phyloP scores from a whole-genome alignment of 2,888 invertebrate species.

The Glaucopsyche alexis region DNA sequence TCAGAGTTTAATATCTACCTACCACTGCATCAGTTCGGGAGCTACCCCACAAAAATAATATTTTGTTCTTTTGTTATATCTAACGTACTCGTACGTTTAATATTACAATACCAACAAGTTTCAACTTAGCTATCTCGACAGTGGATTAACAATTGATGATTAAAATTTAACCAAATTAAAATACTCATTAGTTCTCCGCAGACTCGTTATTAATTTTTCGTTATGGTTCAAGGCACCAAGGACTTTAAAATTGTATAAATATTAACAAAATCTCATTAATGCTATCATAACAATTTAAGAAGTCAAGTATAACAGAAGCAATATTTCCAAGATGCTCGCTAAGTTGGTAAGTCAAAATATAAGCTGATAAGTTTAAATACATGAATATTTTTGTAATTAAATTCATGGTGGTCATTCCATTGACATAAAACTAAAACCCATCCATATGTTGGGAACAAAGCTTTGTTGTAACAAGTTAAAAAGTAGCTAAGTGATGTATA shows the following conservation, averaged over 20 bases:
- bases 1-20: too few relatives aligned
- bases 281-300: slow-evolving; percentile 46
- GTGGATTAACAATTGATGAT: neutral
- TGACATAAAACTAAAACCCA: neutral
- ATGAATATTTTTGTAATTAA: slow-evolving; percentile 24
- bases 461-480: too few relatives aligned
- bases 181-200: slow-evolving; percentile 60
- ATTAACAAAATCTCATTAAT: slow-evolving; percentile 50
- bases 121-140: neutral
- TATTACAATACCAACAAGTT: too few relatives aligned
- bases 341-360: slow-evolving; percentile 61
- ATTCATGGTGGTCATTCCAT: neutral
- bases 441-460: too few relatives aligned
- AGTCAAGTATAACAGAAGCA: slow-evolving; percentile 40
- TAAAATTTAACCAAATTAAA: slow-evolving; percentile 1
- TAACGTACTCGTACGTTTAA: neutral
- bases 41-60: too few relatives aligned
- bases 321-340: slow-evolving; percentile 53
- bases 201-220: slow-evolving; percentile 59
- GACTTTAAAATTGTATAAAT: slow-evolving; percentile 66
- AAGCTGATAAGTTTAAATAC: slow-evolving; percentile 21
- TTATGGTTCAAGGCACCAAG: slow-evolving; percentile 69
- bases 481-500: too few relatives aligned
- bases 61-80: too few relatives aligned
- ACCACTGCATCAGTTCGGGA: too few relatives aligned